A percentile compares a stretch with the other conserved stretches of the same genome.
Evolutionary conservation across 2,797 vertebrate genomes (phyloP).

Genomic region (Lepidocolaptes lacrymiger): DNA sequence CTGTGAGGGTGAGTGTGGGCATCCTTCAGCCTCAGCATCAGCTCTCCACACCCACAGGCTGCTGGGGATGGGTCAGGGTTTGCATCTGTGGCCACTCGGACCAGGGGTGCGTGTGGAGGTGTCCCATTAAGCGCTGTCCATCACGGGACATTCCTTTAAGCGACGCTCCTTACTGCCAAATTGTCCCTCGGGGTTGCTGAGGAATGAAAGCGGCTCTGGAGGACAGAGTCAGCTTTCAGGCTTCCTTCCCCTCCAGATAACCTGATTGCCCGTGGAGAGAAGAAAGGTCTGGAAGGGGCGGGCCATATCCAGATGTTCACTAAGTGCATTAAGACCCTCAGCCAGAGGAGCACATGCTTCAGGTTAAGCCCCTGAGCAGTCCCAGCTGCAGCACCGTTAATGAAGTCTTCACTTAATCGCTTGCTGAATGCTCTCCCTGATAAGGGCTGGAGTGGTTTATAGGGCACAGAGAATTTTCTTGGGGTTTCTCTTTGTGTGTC

Average conservation of each 20-base stretch:
- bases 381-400: constrained; percentile 60
- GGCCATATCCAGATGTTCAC: constrained; percentile 29
- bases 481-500: not conserved
- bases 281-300: constrained; percentile 57
- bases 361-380: constrained; percentile 63
- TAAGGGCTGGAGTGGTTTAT: not conserved
- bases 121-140: constrained; percentile 14
- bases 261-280: constrained; percentile 11
- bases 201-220: constrained; percentile 18
- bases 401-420: constrained; percentile 45
- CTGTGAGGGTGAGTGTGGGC: not conserved
- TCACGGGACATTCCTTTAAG: constrained; percentile 32
- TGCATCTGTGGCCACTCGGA: rapidly evolving
- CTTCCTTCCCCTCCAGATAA: constrained; percentile 69
- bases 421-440: constrained; percentile 11
- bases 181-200: not conserved
- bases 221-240: constrained; percentile 40
- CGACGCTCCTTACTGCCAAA: constrained; percentile 32
- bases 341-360: constrained; percentile 58
- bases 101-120: not conserved
- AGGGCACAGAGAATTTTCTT: not conserved
- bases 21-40: not conserved
- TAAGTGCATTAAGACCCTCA: constrained; percentile 46
- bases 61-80: not conserved
- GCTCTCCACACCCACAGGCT: not conserved